Base-by-base conservation (phyloP, 2,797 vertebrate species). In the Valencia hispanica region DNA sequence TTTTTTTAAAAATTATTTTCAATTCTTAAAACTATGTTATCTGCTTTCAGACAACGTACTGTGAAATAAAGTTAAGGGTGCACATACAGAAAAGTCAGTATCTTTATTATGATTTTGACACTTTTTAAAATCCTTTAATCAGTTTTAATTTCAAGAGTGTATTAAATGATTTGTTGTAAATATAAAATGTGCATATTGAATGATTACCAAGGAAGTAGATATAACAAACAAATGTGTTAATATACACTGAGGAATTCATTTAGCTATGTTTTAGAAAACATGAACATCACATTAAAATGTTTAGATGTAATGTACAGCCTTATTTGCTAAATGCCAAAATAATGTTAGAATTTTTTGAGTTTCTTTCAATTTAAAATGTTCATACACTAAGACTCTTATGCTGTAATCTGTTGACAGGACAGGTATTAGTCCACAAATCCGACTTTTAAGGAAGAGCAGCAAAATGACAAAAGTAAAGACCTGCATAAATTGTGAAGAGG, bases 11-110 rank as follows among this genome's bases (percentile, higher is more conserved):
- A 90, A 89, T 89, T 84, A 88, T 79, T 91, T 91, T 90, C 77
- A 92, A 94, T 95, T 94, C 93, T 92, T 93, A 94, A 93, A 93
- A 93, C 91, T 94, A 94, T 96, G 94, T 95, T 95, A 95, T 89
- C 94, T 95, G 95, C 95, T 96, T 95, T 96, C 94, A 94, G 94
- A 95, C 92, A 95, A 94, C 94, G 92, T 95, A 96, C 95, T 96
- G 95, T 96, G 94, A 96, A 95, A 94, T 95, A 95, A 95, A 95
- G 93, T 94, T 91, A 95, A 95, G 92, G 93, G 93, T 94, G 91
- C 93, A 95, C 93, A 92, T 93, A 88, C 79, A 73, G 73, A 77
- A 93, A 77, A 88, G 75, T 84, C 82, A 81, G 89, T 70, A 91
- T 94, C 80, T 82, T 95, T 90, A 88, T 94, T 51, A 45, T 45